These are phyloP conservation scores for Cylindroiulus punctatus DNA, from an alignment of 2,888 invertebrate genomes.

Conservation along the genomic window DNA sequence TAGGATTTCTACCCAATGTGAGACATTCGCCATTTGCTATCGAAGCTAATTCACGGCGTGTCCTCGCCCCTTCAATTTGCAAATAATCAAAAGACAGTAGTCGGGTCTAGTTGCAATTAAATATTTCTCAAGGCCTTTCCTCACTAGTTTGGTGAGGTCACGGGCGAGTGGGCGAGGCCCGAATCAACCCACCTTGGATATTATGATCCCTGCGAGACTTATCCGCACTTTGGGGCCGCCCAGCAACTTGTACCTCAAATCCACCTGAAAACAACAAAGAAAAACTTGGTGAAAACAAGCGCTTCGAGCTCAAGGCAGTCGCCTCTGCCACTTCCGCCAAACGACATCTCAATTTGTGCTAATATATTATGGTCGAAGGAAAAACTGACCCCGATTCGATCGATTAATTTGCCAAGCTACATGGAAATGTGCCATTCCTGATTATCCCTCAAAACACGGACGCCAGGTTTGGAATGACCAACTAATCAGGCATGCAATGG, in stretches of 20 bases:
- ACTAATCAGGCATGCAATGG: too few relatives aligned
- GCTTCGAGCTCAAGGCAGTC: conserved; percentile 37
- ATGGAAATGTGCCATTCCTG: not conserved
- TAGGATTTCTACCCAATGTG: not conserved
- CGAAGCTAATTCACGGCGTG: not conserved
- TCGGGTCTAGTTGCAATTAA: not conserved
- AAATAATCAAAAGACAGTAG: not conserved
- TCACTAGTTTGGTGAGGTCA: not conserved
- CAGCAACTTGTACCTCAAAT: conserved; percentile 88
- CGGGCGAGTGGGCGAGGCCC: not conserved
- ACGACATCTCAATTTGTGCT: conserved; percentile 6
- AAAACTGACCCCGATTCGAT: conserved; percentile 19
- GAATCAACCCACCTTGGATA: conserved; percentile 79
- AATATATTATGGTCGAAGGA: not conserved
- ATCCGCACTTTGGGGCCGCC: conserved; percentile 92
- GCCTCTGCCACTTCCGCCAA: not conserved
- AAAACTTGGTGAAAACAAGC: not conserved
- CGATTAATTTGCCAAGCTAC: not conserved
- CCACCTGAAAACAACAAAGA: conserved; percentile 67
- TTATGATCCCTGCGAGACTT: conserved; percentile 94
- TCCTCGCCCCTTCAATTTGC: not conserved
- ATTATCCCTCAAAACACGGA: not conserved
- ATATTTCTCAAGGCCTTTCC: not conserved
- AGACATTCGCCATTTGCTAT: not conserved
- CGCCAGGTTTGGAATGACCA: not conserved